A percentile compares a stretch with the other conserved stretches of the same genome.
These are phyloP conservation scores for Protonemura montana DNA, from an alignment of 2,888 invertebrate species.

Conservation along the genomic window DNA sequence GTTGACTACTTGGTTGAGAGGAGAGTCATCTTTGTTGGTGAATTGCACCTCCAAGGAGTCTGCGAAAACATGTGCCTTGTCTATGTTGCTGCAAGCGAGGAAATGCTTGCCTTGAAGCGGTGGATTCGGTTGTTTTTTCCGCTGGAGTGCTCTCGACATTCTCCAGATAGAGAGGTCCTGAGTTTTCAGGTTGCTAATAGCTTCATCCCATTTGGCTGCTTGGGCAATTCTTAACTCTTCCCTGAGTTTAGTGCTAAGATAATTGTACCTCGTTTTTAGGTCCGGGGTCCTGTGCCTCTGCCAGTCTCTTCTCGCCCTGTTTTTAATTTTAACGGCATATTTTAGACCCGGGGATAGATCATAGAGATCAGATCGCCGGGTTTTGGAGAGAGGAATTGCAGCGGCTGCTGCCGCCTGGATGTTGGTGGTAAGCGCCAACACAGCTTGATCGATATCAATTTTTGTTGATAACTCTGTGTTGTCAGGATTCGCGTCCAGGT, in stretches of 20 bases:
- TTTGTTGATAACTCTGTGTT: neutral
- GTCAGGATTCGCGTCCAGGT: neutral
- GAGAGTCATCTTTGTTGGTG: neutral
- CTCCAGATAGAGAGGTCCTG: neutral
- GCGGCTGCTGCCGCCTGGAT: neutral
- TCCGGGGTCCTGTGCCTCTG: neutral
- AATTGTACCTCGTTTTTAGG: neutral
- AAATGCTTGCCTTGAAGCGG: neutral
- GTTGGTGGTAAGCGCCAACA: neutral
- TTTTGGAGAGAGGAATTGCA: neutral
- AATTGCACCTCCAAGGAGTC: neutral
- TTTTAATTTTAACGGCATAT: neutral
- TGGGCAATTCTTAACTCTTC: neutral
- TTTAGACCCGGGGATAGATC: neutral
- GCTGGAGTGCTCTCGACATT: neutral
- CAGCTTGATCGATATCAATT: neutral
- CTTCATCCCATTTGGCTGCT: neutral
- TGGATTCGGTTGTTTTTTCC: neutral
- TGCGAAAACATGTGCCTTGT: conserved; percentile 27
- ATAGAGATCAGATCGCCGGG: neutral
- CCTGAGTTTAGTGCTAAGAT: neutral
- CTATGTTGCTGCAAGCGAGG: neutral
- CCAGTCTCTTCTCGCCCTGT: neutral
- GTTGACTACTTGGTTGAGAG: neutral
- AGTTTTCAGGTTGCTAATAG: neutral